Conservation (phyloP, 2,797 vertebrate species). For the Spheniscus humboldti region DNA sequence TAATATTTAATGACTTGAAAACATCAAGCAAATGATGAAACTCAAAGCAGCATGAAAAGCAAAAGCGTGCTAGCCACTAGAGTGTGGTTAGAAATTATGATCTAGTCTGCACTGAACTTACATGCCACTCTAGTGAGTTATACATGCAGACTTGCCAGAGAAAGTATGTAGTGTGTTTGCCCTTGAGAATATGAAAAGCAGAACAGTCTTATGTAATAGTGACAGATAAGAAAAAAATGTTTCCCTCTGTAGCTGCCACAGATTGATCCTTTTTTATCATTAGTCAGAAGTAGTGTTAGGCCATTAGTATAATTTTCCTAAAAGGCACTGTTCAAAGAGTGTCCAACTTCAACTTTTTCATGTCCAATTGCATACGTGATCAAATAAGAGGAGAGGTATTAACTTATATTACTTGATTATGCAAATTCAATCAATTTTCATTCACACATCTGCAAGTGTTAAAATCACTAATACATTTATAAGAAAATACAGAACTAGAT, state of each 20-base stretch:
- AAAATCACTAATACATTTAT: background rate
- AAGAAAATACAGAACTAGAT: background rate
- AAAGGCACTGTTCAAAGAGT: background rate
- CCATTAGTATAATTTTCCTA: background rate
- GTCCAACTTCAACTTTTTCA: background rate
- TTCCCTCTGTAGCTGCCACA: background rate
- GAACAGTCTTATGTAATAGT: constrained; percentile 15
- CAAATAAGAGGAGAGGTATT: background rate
- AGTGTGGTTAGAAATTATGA: background rate
- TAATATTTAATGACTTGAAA: constrained; percentile 61
- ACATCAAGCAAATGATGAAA: constrained; percentile 59
- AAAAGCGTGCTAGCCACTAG: constrained; percentile 45
- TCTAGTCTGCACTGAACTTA: constrained; percentile 9
- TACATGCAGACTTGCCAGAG: constrained; percentile 39
- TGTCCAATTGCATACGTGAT: background rate
- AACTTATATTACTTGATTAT: background rate
- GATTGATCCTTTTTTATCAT: background rate
- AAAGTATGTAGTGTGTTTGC: constrained; percentile 3
- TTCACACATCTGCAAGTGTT: background rate
- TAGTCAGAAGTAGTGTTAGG: background rate
- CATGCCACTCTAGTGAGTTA: constrained; percentile 13
- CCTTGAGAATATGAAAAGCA: constrained; percentile 25
- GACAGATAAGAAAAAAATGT: background rate
- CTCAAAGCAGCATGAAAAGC: constrained; percentile 63
- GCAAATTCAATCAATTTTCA: background rate